A percentile compares a stretch with the other conserved stretches of the same genome.
phyloP scores from a whole-genome alignment of 2,888 invertebrate species.

The Pimpla rufipes region DNA sequence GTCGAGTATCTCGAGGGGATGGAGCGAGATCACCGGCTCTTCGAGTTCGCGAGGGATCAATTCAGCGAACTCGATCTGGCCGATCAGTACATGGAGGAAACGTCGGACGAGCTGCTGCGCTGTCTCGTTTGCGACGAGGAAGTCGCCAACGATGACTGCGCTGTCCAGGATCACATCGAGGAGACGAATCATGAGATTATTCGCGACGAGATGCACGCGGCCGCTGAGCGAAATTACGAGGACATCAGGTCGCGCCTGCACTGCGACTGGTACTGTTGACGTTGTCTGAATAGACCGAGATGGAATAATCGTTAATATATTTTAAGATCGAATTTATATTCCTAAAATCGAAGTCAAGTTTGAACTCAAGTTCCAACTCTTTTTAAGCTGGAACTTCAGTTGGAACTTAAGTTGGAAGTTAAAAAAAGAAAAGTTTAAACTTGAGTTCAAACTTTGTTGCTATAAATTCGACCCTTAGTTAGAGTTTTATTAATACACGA shows the following conservation, averaged over 20 bases:
- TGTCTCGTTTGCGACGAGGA: constrained; percentile 72
- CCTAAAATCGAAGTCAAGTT: too few species aligned
- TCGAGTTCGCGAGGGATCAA: constrained; percentile 64
- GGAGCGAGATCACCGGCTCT: constrained; percentile 63
- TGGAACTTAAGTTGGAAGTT: too few species aligned
- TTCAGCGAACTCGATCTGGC: constrained; percentile 75
- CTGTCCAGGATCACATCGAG: constrained; percentile 48
- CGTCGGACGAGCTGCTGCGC: constrained; percentile 63
- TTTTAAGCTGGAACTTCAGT: too few species aligned
- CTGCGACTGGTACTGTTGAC: constrained; percentile 67
- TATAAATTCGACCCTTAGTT: too few species aligned
- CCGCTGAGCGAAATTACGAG: constrained; percentile 17
- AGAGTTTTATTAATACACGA: too few species aligned
- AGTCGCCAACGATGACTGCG: constrained; percentile 63
- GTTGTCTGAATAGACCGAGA: too few species aligned
- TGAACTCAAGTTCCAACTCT: too few species aligned
- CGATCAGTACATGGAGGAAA: constrained; percentile 72
- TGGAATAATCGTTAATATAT: too few species aligned
- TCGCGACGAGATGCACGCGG: not conserved
- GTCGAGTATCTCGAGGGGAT: constrained; percentile 69
- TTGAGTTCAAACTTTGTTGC: too few species aligned
- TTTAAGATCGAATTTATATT: too few species aligned
- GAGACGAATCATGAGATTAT: constrained; percentile 2
- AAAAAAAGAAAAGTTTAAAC: too few species aligned
- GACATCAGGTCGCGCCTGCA: not conserved